These are phyloP conservation scores for Bufotes viridis DNA, from an alignment of 2,797 vertebrate species.

Conservation along the genomic window DNA sequence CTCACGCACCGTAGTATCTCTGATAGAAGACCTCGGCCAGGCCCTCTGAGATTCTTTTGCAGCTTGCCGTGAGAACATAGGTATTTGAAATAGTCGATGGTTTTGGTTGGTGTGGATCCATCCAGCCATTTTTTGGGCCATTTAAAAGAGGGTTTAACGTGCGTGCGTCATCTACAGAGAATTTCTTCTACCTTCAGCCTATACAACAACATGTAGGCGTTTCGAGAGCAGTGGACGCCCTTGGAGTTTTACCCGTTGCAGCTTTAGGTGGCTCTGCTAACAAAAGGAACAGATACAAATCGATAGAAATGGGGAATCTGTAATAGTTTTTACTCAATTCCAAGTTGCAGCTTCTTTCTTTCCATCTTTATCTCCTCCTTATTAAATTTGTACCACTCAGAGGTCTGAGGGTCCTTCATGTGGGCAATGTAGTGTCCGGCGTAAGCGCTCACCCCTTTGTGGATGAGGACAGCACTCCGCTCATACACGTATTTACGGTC, in stretches of 20 bases:
- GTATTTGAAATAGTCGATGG: constrained; percentile 89
- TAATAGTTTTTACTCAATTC: constrained; percentile 93
- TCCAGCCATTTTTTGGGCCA: constrained; percentile 98
- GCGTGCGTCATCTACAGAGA: constrained; percentile 81
- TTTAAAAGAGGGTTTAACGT: constrained; percentile 91
- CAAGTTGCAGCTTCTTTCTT: constrained; percentile 95
- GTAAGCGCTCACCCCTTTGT: constrained; percentile 95
- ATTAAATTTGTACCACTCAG: constrained; percentile 98
- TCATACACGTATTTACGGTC: constrained; percentile 86
- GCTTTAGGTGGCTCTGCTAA: constrained; percentile 87
- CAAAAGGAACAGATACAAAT: neutral
- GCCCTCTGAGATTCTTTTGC: constrained; percentile 88
- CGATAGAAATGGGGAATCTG: neutral
- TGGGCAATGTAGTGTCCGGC: constrained; percentile 98
- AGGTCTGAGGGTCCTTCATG: constrained; percentile 89
- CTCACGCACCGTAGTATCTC: constrained; percentile 85
- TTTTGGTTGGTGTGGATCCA: constrained; percentile 91
- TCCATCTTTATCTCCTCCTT: constrained; percentile 99
- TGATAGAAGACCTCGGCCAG: constrained; percentile 88
- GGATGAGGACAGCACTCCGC: constrained; percentile 93
- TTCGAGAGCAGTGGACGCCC: constrained; percentile 94
- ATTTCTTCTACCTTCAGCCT: constrained; percentile 80
- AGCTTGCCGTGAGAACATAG: constrained; percentile 90
- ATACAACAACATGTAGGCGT: constrained; percentile 98
- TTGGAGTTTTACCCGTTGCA: constrained; percentile 92